These are phyloP conservation scores for Schlechtendalia chinensis DNA, from an alignment of 1,140 invertebrate species.

Conservation along the genomic window DNA sequence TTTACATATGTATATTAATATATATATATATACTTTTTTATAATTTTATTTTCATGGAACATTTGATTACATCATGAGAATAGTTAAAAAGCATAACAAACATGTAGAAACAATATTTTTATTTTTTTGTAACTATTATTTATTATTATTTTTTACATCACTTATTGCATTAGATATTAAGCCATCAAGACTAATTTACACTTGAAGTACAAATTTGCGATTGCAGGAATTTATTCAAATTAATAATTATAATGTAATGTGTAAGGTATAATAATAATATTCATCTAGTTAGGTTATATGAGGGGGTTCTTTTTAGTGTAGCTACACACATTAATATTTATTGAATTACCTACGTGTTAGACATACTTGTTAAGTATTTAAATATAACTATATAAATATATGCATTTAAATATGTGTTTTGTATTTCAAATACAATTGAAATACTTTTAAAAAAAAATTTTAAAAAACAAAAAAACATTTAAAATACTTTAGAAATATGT, in stretches of 20 bases:
- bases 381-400: too few species aligned
- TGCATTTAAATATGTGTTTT: too few species aligned
- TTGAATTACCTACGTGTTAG: constrained; percentile 10
- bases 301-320: constrained; percentile 26
- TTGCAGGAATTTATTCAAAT: constrained; percentile 46
- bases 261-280: constrained; percentile 37
- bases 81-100: constrained; percentile 31
- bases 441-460: too few species aligned
- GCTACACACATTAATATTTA: constrained; percentile 17
- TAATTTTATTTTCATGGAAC: constrained; percentile 16
- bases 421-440: too few species aligned
- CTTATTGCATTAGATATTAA: constrained; percentile 44
- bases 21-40: constrained; percentile 25
- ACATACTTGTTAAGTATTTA: too few species aligned
- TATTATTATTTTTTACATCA: constrained; percentile 42
- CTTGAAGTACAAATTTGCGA: constrained; percentile 45
- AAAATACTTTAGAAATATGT: too few species aligned
- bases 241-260: constrained; percentile 35
- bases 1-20: constrained; percentile 6
- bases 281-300: constrained; percentile 11
- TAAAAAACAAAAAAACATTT: too few species aligned
- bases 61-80: constrained; percentile 12
- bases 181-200: constrained; percentile 43
- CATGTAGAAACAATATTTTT: constrained; percentile 39
- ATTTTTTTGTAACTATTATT: constrained; percentile 23